Conservation (phyloP, 2,888 invertebrate species). For the Mesorhabditis belari region DNA sequence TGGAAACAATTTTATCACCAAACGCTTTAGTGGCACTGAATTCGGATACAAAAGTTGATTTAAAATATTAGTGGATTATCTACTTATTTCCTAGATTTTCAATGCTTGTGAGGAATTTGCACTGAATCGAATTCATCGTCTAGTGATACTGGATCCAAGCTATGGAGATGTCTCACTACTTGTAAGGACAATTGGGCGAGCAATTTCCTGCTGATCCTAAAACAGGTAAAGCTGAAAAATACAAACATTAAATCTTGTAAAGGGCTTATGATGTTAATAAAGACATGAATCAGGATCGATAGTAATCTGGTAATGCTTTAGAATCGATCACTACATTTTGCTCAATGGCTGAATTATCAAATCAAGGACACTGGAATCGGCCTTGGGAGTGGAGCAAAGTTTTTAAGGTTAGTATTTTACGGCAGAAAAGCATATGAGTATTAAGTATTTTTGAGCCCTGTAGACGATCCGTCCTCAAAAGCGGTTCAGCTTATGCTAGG, state of each 20-base stretch:
- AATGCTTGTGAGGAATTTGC: conserved; percentile 26
- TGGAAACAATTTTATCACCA: conserved; percentile 14
- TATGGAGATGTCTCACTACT: conserved; percentile 18
- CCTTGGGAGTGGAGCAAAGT: conserved; percentile 21
- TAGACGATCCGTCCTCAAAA: conserved; percentile 5
- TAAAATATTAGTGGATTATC: not conserved
- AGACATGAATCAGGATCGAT: too few relatives aligned
- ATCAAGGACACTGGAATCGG: conserved; percentile 24
- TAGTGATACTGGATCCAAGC: conserved; percentile 20
- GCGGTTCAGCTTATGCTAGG: conserved; percentile 30
- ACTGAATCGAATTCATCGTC: conserved; percentile 21
- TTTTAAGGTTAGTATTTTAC: conserved; percentile 9
- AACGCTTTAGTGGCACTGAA: conserved; percentile 17
- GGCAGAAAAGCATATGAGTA: too few relatives aligned
- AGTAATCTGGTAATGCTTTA: too few relatives aligned
- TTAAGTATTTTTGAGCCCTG: conserved; percentile 1
- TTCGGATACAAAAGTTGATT: conserved; percentile 4
- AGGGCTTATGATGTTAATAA: too few relatives aligned
- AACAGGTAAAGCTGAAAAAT: conserved; percentile 21
- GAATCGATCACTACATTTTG: conserved; percentile 32
- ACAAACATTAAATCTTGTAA: too few relatives aligned
- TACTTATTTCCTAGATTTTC: conserved; percentile 9
- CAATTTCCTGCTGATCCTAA: conserved; percentile 30
- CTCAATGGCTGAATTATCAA: conserved; percentile 29
- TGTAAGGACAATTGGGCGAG: conserved; percentile 25